A percentile compares a stretch with the other conserved stretches of the same genome.
These are phyloP conservation scores for Melanophora roralis DNA, from an alignment of 2,888 invertebrate genomes.

Conservation along the genomic window DNA sequence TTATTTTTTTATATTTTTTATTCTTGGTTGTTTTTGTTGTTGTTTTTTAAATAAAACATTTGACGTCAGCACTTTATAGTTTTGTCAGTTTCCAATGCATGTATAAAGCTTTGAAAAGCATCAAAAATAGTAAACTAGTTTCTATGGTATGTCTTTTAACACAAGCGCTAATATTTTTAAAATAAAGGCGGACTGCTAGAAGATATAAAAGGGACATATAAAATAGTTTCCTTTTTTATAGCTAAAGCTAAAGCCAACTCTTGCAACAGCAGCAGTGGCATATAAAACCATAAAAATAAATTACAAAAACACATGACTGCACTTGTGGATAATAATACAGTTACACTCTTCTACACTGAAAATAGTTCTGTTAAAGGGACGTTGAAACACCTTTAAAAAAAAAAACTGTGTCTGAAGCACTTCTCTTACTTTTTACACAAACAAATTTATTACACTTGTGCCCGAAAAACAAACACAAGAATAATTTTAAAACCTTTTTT, in stretches of 20 bases:
- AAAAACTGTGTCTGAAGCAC: too few relatives aligned
- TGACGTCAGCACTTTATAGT: constrained; percentile 54
- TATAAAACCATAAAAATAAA: constrained; percentile 56
- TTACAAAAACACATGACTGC: constrained; percentile 45
- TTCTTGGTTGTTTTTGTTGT: background rate
- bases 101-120: too few relatives aligned
- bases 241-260: background rate
- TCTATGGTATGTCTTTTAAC: background rate
- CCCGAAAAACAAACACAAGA: background rate
- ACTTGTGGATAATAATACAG: constrained; percentile 20
- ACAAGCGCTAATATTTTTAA: too few relatives aligned
- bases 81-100: constrained; percentile 17
- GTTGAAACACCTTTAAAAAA: too few relatives aligned
- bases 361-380: background rate
- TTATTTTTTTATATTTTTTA: constrained; percentile 9
- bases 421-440: constrained; percentile 39
- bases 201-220: too few relatives aligned
- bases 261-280: background rate
- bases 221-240: constrained; percentile 9
- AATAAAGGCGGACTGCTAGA: too few relatives aligned
- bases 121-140: constrained; percentile 6
- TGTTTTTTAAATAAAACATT: background rate
- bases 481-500: too few relatives aligned
- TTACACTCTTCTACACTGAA: background rate
- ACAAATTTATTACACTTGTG: constrained; percentile 39